These are phyloP conservation scores for Drosophila kohkoa DNA, from an alignment of 1,140 invertebrate genomes.

Conservation along the genomic window DNA sequence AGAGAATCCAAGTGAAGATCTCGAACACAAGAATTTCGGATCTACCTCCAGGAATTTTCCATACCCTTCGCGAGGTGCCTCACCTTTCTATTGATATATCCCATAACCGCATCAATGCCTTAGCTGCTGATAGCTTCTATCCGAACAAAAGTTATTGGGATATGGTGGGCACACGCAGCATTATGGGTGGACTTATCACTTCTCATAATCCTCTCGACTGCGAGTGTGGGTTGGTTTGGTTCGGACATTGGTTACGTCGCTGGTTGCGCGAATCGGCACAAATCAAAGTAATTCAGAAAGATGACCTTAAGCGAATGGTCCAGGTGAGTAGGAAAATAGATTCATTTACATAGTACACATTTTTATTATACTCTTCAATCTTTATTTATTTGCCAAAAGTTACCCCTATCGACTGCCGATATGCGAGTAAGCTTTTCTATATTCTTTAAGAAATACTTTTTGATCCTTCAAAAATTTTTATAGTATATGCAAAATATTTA, in stretches of 20 bases:
- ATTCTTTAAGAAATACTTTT: too few relatives aligned
- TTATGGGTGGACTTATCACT: constrained; percentile 92
- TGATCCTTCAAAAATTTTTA: too few relatives aligned
- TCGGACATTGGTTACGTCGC: constrained; percentile 93
- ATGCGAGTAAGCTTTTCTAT: constrained; percentile 76
- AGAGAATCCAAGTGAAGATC: constrained; percentile 91
- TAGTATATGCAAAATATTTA: too few relatives aligned
- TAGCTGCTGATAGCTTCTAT: constrained; percentile 93
- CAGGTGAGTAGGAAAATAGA: constrained; percentile 61
- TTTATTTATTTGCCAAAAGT: constrained; percentile 64
- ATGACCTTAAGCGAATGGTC: constrained; percentile 83
- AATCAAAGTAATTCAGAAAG: constrained; percentile 85
- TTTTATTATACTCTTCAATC: constrained; percentile 31
- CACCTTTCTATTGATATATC: constrained; percentile 93
- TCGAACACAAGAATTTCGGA: constrained; percentile 90
- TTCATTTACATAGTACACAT: not conserved
- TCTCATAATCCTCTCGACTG: constrained; percentile 94
- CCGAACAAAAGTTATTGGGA: constrained; percentile 93
- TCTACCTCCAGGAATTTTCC: constrained; percentile 91
- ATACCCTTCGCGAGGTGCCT: constrained; percentile 90
- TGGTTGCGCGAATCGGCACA: constrained; percentile 91
- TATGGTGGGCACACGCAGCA: constrained; percentile 89
- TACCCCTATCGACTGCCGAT: constrained; percentile 78
- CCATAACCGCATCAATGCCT: constrained; percentile 91
- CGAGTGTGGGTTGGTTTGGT: constrained; percentile 95